Evolutionary conservation across 2,888 invertebrate genomes (phyloP).

Genomic region (Lypha dubia): DNA sequence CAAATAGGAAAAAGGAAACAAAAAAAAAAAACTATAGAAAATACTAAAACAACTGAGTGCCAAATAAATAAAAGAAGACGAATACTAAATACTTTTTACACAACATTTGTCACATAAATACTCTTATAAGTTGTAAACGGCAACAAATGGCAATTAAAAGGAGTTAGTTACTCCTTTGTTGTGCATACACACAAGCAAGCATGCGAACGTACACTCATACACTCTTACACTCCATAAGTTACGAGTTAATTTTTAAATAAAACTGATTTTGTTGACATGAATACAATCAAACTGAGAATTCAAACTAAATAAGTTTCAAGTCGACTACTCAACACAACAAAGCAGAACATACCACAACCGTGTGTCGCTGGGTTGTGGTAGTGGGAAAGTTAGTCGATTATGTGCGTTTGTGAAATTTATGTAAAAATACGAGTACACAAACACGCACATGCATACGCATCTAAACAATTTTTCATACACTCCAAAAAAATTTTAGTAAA

Average conservation of each 20-base stretch:
- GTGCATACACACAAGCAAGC: not conserved
- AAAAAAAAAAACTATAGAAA: not conserved
- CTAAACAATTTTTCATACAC: too few relatives aligned
- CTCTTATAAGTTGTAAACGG: conserved; percentile 3
- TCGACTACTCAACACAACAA: conserved; percentile 3
- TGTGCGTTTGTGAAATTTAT: not conserved
- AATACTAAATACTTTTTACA: conserved; percentile 60
- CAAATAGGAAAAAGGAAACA: not conserved
- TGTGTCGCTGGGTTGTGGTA: not conserved
- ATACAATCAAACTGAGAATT: conserved; percentile 1
- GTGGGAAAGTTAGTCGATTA: not conserved
- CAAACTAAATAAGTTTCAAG: not conserved
- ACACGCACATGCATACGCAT: too few relatives aligned
- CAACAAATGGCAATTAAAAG: conserved; percentile 56
- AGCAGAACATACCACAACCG: not conserved
- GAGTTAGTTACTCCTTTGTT: conserved; percentile 13
- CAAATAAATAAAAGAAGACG: conserved; percentile 14
- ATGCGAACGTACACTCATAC: not conserved
- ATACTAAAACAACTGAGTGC: conserved; percentile 2
- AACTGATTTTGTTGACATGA: conserved; percentile 53
- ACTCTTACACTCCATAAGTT: not conserved
- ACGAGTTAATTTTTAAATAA: conserved; percentile 50
- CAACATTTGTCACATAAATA: conserved; percentile 52
- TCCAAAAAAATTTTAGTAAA: too few relatives aligned
- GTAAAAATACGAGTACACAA: too few relatives aligned